Evolutionary conservation across 2,888 invertebrate species (phyloP).

Genomic region (Sthenelais limicola): DNA sequence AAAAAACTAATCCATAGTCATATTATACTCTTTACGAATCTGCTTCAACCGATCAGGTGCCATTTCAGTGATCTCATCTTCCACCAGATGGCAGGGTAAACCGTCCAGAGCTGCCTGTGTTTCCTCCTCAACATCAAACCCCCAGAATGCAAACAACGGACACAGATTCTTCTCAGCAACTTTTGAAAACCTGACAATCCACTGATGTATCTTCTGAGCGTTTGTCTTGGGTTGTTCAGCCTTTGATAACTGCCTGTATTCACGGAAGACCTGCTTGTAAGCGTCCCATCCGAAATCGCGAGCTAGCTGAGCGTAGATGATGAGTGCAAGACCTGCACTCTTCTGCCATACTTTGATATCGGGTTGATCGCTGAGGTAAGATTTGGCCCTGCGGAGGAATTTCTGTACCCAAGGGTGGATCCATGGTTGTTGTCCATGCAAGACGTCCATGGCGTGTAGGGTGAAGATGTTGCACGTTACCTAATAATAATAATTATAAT

Average conservation of each 20-base stretch:
- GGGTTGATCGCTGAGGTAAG: constrained; percentile 49
- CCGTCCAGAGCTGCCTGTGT: no score
- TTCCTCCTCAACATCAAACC: no score
- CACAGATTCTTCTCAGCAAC: constrained; percentile 46
- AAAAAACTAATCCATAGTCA: no score
- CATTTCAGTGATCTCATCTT: no score
- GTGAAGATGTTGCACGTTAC: constrained; percentile 58
- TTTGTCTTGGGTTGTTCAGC: constrained; percentile 41
- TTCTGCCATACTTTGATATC: constrained; percentile 50
- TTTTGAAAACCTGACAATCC: constrained; percentile 53
- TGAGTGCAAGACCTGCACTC: constrained; percentile 50
- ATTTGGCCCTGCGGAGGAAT: constrained; percentile 23
- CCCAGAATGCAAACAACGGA: constrained; percentile 54
- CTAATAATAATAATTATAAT: no score
- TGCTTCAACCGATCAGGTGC: no score
- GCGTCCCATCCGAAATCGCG: constrained; percentile 52
- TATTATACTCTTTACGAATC: no score
- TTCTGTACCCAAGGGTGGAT: constrained; percentile 51
- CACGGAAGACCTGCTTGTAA: constrained; percentile 51
- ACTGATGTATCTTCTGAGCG: constrained; percentile 53
- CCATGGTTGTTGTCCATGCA: constrained; percentile 46
- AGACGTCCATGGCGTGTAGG: constrained; percentile 52
- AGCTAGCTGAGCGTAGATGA: constrained; percentile 54
- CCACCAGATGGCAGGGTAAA: no score
- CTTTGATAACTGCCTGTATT: constrained; percentile 44